phyloP scores from a whole-genome alignment of 2,888 invertebrate genomes.

The Metellina segmentata region DNA sequence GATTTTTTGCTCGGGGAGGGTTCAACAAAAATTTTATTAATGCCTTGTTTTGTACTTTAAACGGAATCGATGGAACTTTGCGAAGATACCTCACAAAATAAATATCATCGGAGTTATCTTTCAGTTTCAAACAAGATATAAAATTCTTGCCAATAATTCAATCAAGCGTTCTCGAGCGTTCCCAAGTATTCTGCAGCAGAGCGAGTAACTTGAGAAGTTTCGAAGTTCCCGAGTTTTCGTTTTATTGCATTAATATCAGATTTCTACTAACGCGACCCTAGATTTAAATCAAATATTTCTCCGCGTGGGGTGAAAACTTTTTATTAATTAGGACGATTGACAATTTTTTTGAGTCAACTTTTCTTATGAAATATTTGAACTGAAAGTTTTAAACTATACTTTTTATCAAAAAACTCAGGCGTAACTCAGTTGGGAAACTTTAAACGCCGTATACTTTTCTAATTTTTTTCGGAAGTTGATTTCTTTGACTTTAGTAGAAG shows the following conservation, averaged over 20 bases:
- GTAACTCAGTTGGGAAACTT: not conserved
- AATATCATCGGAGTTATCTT: not conserved
- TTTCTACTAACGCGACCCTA: not conserved
- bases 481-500: no score
- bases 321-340: not conserved
- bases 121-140: not conserved
- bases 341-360: not conserved
- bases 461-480: no score
- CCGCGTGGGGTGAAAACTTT: not conserved
- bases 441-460: not conserved
- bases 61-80: not conserved
- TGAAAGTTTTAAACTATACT: not conserved
- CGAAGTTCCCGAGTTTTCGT: not conserved
- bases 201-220: not conserved
- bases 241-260: not conserved
- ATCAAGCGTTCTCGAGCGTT: not conserved
- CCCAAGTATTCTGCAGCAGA: not conserved
- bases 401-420: not conserved
- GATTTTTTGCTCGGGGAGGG: no score
- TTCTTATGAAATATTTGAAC: not conserved
- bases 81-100: not conserved
- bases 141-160: conserved; percentile 8
- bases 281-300: not conserved
- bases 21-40: not conserved
- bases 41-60: not conserved